These are phyloP conservation scores for Drosophila borealis DNA, from an alignment of 2,888 invertebrate genomes.

Conservation along the genomic window DNA sequence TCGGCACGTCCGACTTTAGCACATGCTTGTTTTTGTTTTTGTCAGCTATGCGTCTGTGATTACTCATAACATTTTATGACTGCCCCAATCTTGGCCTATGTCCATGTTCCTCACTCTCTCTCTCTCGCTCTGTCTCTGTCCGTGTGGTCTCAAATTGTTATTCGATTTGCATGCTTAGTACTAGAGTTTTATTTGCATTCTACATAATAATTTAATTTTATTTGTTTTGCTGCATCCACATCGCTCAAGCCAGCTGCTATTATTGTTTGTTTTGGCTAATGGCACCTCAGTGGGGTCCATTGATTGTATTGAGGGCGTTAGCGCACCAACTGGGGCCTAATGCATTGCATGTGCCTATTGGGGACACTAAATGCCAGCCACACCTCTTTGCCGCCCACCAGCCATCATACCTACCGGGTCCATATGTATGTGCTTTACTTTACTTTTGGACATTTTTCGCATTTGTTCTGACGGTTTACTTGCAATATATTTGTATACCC, in stretches of 20 bases:
- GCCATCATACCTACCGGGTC: not conserved
- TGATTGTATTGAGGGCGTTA: conserved; percentile 53
- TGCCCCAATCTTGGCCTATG: conserved; percentile 20
- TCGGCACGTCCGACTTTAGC: not conserved
- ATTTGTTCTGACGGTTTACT: conserved; percentile 70
- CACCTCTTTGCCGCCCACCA: conserved; percentile 31
- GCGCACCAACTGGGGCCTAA: conserved; percentile 37
- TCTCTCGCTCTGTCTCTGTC: not conserved
- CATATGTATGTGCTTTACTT: conserved; percentile 9
- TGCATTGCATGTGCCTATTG: conserved; percentile 63
- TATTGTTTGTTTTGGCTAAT: conserved; percentile 63
- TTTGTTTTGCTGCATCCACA: conserved; percentile 74
- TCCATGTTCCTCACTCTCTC: conserved; percentile 2
- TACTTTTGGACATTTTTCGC: conserved; percentile 44
- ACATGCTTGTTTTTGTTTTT: conserved; percentile 29
- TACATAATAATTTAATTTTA: conserved; percentile 79
- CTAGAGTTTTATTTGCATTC: conserved; percentile 74
- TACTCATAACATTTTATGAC: conserved; percentile 67
- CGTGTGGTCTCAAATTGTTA: conserved; percentile 40
- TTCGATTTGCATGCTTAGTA: conserved; percentile 74
- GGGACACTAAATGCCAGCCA: conserved; percentile 67
- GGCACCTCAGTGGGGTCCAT: conserved; percentile 68
- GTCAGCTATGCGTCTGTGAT: conserved; percentile 73
- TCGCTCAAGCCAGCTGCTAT: conserved; percentile 48
- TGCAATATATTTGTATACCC: conserved; percentile 55